Conservation (phyloP, 2,888 invertebrate species). For the Didymodactylos carnosus region DNA sequence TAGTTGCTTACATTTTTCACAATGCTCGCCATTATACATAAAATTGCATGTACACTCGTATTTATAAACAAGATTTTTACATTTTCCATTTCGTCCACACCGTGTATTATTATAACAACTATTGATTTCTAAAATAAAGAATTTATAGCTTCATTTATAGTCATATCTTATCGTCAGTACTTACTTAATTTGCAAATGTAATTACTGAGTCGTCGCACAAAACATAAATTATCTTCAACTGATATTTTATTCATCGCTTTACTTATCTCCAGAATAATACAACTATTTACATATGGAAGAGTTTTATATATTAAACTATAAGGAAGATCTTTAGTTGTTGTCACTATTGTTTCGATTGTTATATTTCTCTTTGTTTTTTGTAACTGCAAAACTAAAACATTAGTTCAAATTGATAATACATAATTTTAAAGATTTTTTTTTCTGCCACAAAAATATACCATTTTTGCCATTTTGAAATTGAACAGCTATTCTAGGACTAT, state of each 20-base stretch:
- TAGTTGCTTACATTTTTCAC: not conserved
- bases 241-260: not conserved
- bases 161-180: not conserved
- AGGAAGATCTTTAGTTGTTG: no score
- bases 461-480: not conserved
- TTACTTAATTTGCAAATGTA: not conserved
- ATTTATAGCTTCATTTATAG: not conserved
- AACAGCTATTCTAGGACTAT: not conserved
- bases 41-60: conserved; percentile 5
- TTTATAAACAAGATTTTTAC: not conserved
- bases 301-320: not conserved
- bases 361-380: not conserved
- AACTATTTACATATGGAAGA: not conserved
- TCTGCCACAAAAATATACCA: not conserved
- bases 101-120: conserved; percentile 11
- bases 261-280: not conserved
- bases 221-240: not conserved
- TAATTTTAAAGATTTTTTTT: not conserved
- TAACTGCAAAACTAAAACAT: not conserved
- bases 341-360: no score
- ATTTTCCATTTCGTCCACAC: conserved; percentile 8
- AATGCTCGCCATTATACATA: conserved; percentile 9
- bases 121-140: not conserved
- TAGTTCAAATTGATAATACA: not conserved
- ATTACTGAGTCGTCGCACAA: not conserved